Evolutionary conservation across 2,797 vertebrate genomes (phyloP).

Genomic region (Megaceryle alcyon): DNA sequence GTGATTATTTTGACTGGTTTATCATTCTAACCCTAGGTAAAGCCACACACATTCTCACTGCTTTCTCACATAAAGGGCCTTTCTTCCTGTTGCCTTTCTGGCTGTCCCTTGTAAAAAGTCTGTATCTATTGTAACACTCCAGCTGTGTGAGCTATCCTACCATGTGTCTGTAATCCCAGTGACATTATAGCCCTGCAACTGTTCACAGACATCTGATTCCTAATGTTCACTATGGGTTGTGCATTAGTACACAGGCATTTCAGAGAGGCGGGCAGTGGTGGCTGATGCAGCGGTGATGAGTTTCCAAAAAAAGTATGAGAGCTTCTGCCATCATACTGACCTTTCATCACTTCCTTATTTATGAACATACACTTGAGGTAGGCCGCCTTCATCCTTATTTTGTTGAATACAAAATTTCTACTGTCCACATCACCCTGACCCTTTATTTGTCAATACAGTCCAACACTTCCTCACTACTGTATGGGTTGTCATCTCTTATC

Average conservation of each 20-base stretch:
- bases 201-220: neutral
- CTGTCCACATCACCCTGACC: neutral
- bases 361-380: neutral
- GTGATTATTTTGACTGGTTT: too few species aligned
- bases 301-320: neutral
- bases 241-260: neutral
- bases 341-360: neutral
- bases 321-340: neutral
- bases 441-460: neutral
- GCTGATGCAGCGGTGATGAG: neutral
- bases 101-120: too few species aligned
- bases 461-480: neutral
- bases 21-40: too few species aligned
- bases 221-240: neutral
- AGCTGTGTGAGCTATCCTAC: neutral
- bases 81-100: too few species aligned
- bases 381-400: neutral
- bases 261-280: neutral
- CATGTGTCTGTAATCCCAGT: neutral
- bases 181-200: neutral
- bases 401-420: neutral
- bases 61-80: too few species aligned
- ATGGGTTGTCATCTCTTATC: neutral
- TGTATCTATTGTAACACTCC: neutral
- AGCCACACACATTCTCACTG: too few species aligned